Evolutionary conservation across 2,888 invertebrate genomes (phyloP), one percentile per base, ranked within the genome.

Genomic region (Thymelicus acteon): DNA sequence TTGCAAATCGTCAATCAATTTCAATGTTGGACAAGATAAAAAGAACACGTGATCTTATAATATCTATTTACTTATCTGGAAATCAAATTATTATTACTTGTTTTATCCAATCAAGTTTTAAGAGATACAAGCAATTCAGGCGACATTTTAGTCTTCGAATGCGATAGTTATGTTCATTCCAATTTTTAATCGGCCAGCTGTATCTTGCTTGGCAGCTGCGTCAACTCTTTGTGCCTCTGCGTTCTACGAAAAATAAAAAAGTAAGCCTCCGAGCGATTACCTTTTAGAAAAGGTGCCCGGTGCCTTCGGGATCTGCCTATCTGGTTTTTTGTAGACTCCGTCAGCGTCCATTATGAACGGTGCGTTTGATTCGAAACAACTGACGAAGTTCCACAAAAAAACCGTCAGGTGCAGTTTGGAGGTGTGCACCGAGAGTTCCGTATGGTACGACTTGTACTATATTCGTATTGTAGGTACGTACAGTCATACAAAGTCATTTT

Each of bases 261-360:
- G 75, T 76, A 79, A 82, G 75, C 81, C 83, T 82, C 78, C 80
- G 75, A 83, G 78, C 87, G 87, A 91, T 91, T 90, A 90, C 89
- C 87, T 89, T 91, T 88, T 86, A 86, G 87, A 87, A 89, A 88
- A 88, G 86, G 87, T 82, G 85, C 85, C 86, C 79, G 81, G 77
- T 80, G 79, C 87, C 85, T 86, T 86, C 80, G 83, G 82, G 77
- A 79, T 79, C 79, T 82, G 83, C 82, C 82, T 85, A 85, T 79
- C 75, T 77, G 76, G 88, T 87, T 91, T 88, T 86, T 90, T 82
- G 70, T 82, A 75, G 76, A 72, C 78, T 74, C 76, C 78, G 80
- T 81, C 85, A 80, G 81, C 81, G 79, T 76, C 87, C 84, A 90
- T 92, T 89, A 91, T 81, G 83, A 79, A 81, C 86, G 87, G 88